phyloP scores from a whole-genome alignment of 2,888 invertebrate species.

The Neoascia interrupta region DNA sequence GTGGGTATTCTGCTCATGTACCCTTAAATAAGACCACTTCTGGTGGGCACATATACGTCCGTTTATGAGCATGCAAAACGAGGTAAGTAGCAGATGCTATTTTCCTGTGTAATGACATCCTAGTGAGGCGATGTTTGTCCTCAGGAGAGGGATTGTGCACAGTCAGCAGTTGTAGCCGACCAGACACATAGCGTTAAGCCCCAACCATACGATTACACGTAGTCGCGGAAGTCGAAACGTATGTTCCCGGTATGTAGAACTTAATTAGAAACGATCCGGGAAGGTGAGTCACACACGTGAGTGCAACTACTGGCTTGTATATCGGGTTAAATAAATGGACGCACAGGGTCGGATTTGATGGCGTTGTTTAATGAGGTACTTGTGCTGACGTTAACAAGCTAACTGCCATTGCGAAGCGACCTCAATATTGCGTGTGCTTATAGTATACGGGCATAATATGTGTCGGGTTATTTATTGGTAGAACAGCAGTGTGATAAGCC shows the following conservation, averaged over 20 bases:
- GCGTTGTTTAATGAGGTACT: conserved; percentile 62
- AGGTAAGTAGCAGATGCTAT: conserved; percentile 50
- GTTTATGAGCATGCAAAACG: conserved; percentile 46
- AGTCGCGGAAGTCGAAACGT: conserved; percentile 55
- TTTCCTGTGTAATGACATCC: conserved; percentile 61
- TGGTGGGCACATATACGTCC: conserved; percentile 40
- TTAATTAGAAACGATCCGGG: conserved; percentile 61
- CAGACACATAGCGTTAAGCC: conserved; percentile 14
- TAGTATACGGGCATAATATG: too few relatives aligned
- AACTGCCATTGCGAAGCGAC: conserved; percentile 39
- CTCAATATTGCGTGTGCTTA: conserved; percentile 25
- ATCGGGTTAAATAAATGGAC: conserved; percentile 62
- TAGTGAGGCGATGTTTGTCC: conserved; percentile 49
- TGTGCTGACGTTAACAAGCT: conserved; percentile 60
- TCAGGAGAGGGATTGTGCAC: conserved; percentile 42
- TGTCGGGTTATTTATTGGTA: conserved; percentile 42
- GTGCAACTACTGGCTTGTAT: conserved; percentile 29
- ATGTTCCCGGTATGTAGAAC: conserved; percentile 58
- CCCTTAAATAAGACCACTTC: conserved; percentile 60
- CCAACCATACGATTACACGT: conserved; percentile 26
- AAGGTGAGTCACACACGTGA: conserved; percentile 43
- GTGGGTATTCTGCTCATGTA: conserved; percentile 34
- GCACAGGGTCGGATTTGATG: conserved; percentile 66
- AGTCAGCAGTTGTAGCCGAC: conserved; percentile 44
- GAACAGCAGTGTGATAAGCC: too few relatives aligned